phyloP scores from a whole-genome alignment of 2,113 vertebrate species.

The Sceloporus undulatus region DNA sequence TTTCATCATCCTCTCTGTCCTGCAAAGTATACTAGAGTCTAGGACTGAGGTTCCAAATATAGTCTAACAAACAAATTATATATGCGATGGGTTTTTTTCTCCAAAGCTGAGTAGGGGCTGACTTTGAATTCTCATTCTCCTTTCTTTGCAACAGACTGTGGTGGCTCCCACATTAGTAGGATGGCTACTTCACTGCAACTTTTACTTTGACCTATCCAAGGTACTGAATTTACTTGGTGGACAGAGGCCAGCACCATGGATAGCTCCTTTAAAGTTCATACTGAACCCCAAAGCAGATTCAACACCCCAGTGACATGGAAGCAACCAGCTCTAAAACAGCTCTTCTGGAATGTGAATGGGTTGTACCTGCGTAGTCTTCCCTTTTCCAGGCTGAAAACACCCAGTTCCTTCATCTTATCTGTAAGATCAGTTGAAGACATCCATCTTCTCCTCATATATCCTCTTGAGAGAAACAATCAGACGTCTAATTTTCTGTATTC shows the following conservation, averaged over 20 bases:
- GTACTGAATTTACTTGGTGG: no score
- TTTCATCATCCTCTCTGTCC: not conserved
- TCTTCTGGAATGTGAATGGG: not conserved
- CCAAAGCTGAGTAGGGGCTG: no score
- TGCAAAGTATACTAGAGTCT: not conserved
- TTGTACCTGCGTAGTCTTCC: no score
- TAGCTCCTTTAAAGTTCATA: no score
- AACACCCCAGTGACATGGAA: no score
- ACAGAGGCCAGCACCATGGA: no score
- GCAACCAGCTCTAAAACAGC: not conserved
- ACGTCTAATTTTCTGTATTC: not conserved
- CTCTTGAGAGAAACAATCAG: not conserved
- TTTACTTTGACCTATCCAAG: not conserved
- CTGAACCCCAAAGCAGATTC: no score
- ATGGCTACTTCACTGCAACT: not conserved
- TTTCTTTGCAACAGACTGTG: not conserved
- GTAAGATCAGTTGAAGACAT: not conserved
- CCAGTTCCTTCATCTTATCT: not conserved
- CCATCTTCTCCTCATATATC: not conserved
- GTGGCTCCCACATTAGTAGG: not conserved
- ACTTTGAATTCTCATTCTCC: not conserved
- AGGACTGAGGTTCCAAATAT: no score
- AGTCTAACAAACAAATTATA: not conserved
- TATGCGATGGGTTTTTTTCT: not conserved
- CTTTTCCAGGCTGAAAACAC: not conserved